Evolutionary conservation across 2,888 invertebrate genomes (phyloP).

Genomic region (Sphaeridia pumilis): DNA sequence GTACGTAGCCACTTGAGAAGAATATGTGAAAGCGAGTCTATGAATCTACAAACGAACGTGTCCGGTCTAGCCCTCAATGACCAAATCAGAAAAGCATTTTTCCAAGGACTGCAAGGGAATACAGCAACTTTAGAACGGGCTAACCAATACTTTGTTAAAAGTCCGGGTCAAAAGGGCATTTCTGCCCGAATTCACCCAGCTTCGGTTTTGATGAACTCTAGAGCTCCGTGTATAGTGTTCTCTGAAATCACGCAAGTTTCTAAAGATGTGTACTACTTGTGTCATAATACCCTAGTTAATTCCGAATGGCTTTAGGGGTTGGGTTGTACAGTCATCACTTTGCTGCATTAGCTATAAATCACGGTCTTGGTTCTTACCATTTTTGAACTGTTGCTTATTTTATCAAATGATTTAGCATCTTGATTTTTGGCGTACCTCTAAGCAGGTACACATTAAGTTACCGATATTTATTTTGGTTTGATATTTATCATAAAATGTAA

Average conservation of each 20-base stretch:
- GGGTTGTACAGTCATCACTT: too few relatives aligned
- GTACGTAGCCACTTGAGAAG: slow-evolving; percentile 66
- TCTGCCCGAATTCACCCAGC: slow-evolving; percentile 25
- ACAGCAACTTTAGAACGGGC: slow-evolving; percentile 47
- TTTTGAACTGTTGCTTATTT: too few relatives aligned
- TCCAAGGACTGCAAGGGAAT: slow-evolving; percentile 73
- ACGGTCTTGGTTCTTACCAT: too few relatives aligned
- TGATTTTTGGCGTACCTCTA: too few relatives aligned
- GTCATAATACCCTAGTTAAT: slow-evolving; percentile 11
- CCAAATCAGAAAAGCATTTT: slow-evolving; percentile 56
- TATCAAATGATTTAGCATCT: too few relatives aligned
- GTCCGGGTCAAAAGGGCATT: slow-evolving; percentile 14
- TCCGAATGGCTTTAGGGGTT: too few relatives aligned
- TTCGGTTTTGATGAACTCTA: slow-evolving; percentile 17
- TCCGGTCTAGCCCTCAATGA: slow-evolving; percentile 28
- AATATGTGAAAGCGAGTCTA: slow-evolving; percentile 47
- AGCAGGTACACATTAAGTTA: too few relatives aligned
- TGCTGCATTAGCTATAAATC: too few relatives aligned
- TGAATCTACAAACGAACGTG: slow-evolving; percentile 16
- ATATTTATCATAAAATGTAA: too few relatives aligned
- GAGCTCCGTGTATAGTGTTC: slow-evolving; percentile 5
- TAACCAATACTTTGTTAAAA: slow-evolving; percentile 18
- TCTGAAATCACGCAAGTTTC: slow-evolving; percentile 10
- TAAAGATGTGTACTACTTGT: slow-evolving; percentile 10
- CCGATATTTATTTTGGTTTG: too few relatives aligned